A percentile compares a stretch with the other conserved stretches of the same genome.
phyloP scores from a whole-genome alignment of 2,888 invertebrate genomes.

The Brachyptera putata region DNA sequence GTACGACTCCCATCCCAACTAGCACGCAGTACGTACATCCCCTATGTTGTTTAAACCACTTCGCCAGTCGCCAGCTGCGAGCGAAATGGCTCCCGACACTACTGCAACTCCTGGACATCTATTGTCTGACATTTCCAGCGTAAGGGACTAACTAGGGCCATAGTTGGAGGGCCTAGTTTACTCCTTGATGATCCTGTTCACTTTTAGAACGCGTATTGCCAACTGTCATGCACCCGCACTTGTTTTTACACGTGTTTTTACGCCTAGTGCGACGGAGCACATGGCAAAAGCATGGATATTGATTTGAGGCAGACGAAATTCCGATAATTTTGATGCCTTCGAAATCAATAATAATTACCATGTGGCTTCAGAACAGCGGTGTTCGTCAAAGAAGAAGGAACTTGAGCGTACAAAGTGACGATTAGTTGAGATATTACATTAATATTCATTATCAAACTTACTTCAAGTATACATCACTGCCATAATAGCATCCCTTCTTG shows the following conservation, averaged over 20 bases:
- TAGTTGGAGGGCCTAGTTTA: constrained; percentile 20
- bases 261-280: constrained; percentile 31
- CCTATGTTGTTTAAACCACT: constrained; percentile 25
- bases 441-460: background rate
- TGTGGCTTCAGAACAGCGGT: constrained; percentile 33
- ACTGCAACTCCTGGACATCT: constrained; percentile 28
- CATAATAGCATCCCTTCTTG: no score
- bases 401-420: background rate
- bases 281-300: constrained; percentile 36
- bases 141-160: constrained; percentile 29
- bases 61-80: constrained; percentile 35
- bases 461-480: no score
- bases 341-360: constrained; percentile 37
- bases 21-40: constrained; percentile 12
- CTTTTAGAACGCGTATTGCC: constrained; percentile 15
- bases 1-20: constrained; percentile 6
- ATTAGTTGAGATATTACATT: no score
- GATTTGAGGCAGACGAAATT: constrained; percentile 36
- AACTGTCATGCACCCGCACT: constrained; percentile 30
- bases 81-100: constrained; percentile 34
- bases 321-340: constrained; percentile 36
- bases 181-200: constrained; percentile 22
- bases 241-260: constrained; percentile 21
- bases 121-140: constrained; percentile 35
- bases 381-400: constrained; percentile 23